These are phyloP conservation scores for Scrobipalpa costella DNA, from an alignment of 2,888 invertebrate species.

Conservation along the genomic window DNA sequence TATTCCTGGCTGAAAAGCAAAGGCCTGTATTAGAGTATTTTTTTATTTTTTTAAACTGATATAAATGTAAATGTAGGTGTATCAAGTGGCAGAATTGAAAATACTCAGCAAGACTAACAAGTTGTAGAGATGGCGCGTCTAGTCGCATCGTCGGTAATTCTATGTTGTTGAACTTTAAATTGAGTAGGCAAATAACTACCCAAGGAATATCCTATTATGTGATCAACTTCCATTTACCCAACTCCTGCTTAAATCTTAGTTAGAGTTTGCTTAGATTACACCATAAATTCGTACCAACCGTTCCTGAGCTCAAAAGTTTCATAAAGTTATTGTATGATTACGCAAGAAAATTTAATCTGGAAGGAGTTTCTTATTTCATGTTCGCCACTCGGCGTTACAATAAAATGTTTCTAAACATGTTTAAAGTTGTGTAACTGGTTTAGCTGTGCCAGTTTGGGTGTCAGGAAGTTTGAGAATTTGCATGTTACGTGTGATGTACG, in stretches of 20 bases:
- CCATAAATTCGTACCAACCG: conserved; percentile 10
- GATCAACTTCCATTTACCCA: background rate
- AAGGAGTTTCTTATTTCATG: conserved; percentile 14
- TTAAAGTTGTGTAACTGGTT: conserved; percentile 5
- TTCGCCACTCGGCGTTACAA: conserved; percentile 12
- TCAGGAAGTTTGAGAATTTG: background rate
- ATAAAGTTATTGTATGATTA: conserved; percentile 15
- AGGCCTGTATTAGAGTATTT: too few species aligned
- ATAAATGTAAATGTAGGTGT: background rate
- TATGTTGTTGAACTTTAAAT: background rate
- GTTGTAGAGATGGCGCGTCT: too few species aligned
- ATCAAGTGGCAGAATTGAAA: too few species aligned
- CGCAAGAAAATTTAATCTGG: conserved; percentile 12
- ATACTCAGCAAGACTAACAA: too few species aligned
- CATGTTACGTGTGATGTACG: background rate
- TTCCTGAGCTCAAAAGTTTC: conserved; percentile 15
- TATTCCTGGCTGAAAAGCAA: too few species aligned
- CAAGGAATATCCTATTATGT: background rate
- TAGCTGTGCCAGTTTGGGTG: background rate
- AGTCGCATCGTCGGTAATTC: background rate
- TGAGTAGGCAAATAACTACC: background rate
- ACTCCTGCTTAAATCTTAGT: conserved; percentile 14
- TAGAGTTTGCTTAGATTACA: conserved; percentile 17
- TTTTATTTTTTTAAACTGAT: too few species aligned
- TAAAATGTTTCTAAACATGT: conserved; percentile 14